Percentiles rank a stretch among this genome's conserved stretches.
Conservation (phyloP, 2,113 vertebrate genomes). For the Campylomormyrus numenius region DNA sequence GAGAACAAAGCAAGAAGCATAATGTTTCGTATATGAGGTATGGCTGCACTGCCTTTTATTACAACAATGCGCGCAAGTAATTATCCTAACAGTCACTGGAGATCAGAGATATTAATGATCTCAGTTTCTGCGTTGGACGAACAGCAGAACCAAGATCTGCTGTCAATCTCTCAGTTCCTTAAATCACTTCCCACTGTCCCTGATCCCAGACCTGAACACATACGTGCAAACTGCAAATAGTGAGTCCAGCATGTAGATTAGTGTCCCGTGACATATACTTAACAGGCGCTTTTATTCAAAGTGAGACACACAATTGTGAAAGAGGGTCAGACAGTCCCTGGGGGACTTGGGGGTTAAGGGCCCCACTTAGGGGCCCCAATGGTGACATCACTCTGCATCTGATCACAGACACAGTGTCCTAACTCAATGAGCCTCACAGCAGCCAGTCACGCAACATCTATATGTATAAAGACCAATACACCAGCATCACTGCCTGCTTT, state of each 20-base stretch:
- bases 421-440: not conserved
- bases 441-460: not conserved
- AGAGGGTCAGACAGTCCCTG: not conserved
- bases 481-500: not conserved
- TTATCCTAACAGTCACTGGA: not conserved
- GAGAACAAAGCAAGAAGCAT: not conserved
- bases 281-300: not conserved
- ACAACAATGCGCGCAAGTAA: not conserved
- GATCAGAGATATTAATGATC: not conserved
- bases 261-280: not conserved
- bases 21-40: not conserved
- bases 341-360: not conserved
- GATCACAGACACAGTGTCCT: not conserved
- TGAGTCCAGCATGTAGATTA: not conserved
- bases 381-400: not conserved
- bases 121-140: not conserved
- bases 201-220: not conserved
- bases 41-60: not conserved
- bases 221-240: not conserved
- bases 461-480: not conserved
- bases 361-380: not conserved
- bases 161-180: not conserved
- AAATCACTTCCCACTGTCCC: not conserved
- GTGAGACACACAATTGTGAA: not conserved
- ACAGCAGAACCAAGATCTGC: not conserved